Conservation (phyloP, 2,113 vertebrate genomes). For the Aspidoscelis tigris region DNA sequence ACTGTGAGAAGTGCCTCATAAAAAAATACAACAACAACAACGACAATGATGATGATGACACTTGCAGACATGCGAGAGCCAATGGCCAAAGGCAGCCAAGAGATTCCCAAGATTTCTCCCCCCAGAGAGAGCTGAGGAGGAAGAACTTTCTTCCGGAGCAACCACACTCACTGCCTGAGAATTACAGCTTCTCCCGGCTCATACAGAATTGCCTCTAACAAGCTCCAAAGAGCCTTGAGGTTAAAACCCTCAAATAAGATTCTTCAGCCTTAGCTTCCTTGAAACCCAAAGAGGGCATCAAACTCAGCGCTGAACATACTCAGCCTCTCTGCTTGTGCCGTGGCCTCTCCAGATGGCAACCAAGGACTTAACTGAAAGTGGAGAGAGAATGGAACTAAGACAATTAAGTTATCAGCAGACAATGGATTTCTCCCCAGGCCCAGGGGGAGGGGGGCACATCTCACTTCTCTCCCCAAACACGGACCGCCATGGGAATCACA, state of each 20-base stretch:
- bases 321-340: background rate
- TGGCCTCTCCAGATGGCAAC: conserved; percentile 54
- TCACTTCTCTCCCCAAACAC: conserved; percentile 10
- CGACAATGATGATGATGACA: background rate
- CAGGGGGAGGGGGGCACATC: background rate
- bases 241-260: conserved; percentile 50
- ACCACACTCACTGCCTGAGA: too few species aligned
- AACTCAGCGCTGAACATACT: background rate
- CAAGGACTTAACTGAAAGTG: conserved; percentile 48
- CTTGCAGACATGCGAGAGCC: background rate
- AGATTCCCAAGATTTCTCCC: background rate
- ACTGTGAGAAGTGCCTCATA: too few species aligned
- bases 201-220: background rate
- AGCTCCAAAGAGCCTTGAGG: background rate
- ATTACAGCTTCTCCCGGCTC: background rate
- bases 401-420: conserved; percentile 60
- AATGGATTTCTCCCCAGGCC: conserved; percentile 43
- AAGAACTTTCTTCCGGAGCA: background rate
- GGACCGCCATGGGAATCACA: conserved; percentile 28
- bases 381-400: conserved; percentile 49
- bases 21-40: too few species aligned
- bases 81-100: too few species aligned
- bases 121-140: too few species aligned
- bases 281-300: background rate
- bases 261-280: conserved; percentile 31